Base-by-base conservation (phyloP, 2,113 vertebrate genomes). In the Centropus bengalensis region DNA sequence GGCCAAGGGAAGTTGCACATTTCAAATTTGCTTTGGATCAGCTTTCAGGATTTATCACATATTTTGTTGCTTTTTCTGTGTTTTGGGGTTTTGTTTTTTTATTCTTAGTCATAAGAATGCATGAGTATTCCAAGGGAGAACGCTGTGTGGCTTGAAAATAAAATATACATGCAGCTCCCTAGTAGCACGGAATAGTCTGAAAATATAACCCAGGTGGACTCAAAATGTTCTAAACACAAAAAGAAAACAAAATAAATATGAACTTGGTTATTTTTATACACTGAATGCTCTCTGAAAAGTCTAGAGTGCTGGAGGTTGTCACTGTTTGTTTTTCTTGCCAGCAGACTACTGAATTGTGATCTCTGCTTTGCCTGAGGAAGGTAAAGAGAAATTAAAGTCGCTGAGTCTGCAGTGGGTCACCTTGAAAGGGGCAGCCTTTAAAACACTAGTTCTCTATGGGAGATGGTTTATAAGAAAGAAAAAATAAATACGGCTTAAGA, bases 341-440 rank as follows among this genome's bases (percentile, higher is more conserved):
- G 69, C 47, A 91, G 80, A 93, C 71, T 90, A 94, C 92, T 86
- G 82, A 94, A 90, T 93, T 96, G 60, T 88, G 88, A 88, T 95
- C 59, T 86, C 59, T 90, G 55, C 68, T 90, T 94, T 94, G 82
- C 87, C 89, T 1, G 59, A 82, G 87, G 85, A 96, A 95, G 79
- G 71, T 78, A 89, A 93, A 96, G 62, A 47, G 47, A 91, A 91
- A 96, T 85, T 86, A 79, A 89, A 95, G 64, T 78, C 0, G 0
- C 51, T 33, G 68, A 86, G 40, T 66, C 71, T 86, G 64, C 73
- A 93, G 40, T 56, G 21, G 60, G 82, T 89, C 75, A 94, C 86
- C 91, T 93, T 96, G 79, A 93, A 93, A 86, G 60, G 38, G 47
- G 24, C 27, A 93, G 27, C 13, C 24, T 44, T 89, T 91, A 70